A percentile compares a stretch with the other conserved stretches of the same genome.
Evolutionary conservation across 2,888 invertebrate species (phyloP).

Genomic region (Catocala fraxini): DNA sequence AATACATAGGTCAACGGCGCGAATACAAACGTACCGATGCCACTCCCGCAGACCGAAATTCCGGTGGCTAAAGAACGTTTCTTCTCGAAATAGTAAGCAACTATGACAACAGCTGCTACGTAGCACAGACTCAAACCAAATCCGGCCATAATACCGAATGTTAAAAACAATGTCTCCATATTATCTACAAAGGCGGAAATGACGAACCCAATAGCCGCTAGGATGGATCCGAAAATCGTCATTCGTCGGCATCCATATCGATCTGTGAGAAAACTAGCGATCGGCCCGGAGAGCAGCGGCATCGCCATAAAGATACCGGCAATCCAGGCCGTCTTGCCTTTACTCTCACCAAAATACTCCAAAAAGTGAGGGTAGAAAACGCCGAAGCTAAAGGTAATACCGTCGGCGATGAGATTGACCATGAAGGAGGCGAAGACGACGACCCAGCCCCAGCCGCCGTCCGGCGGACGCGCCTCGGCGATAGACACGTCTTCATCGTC

Average conservation of each 20-base stretch:
- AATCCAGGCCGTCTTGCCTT: constrained; percentile 96
- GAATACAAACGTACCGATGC: constrained; percentile 95
- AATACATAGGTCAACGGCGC: constrained; percentile 93
- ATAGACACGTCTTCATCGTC: constrained; percentile 89
- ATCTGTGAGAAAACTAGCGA: constrained; percentile 94
- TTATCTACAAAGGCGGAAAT: constrained; percentile 92
- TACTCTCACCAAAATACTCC: constrained; percentile 94
- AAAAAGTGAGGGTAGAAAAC: constrained; percentile 95
- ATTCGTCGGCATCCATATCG: constrained; percentile 94
- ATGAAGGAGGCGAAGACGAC: constrained; percentile 96
- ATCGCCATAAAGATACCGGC: constrained; percentile 97
- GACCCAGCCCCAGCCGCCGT: constrained; percentile 98
- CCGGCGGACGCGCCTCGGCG: constrained; percentile 92
- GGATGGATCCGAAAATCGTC: constrained; percentile 92
- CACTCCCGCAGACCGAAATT: constrained; percentile 95
- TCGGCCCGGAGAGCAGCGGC: constrained; percentile 95
- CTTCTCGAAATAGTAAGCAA: constrained; percentile 96
- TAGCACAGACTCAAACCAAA: constrained; percentile 95
- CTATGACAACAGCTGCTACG: constrained; percentile 96
- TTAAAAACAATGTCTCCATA: constrained; percentile 92
- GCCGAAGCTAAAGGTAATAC: constrained; percentile 97
- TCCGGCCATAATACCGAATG: constrained; percentile 94
- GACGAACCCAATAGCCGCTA: constrained; percentile 93
- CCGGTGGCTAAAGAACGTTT: constrained; percentile 95
- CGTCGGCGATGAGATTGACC: constrained; percentile 96